Evolutionary conservation across 2,113 vertebrate genomes (phyloP).

Genomic region (Cinclus mexicanus): DNA sequence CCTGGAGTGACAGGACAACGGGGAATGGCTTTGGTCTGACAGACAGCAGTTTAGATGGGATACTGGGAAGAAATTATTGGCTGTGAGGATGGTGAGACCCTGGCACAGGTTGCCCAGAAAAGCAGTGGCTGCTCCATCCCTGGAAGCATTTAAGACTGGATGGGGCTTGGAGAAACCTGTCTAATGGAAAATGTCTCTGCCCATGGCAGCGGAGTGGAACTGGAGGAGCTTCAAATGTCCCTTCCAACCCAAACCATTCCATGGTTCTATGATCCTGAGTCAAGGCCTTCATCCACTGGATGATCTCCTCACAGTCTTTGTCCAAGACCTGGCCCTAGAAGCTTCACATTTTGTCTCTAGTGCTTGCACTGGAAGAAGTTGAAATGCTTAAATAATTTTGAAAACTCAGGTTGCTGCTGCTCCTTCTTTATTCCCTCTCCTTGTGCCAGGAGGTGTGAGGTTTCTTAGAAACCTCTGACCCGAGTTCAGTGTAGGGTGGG

Average conservation of each 20-base stretch:
- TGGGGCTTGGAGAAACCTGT: background rate
- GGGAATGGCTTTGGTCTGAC: background rate
- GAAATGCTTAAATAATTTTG: background rate
- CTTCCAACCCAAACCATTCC: background rate
- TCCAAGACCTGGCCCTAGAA: background rate
- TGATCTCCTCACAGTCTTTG: background rate
- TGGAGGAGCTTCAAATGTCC: background rate
- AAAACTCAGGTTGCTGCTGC: background rate
- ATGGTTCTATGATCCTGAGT: background rate
- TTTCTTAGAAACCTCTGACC: background rate
- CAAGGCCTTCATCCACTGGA: background rate
- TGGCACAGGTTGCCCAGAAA: background rate
- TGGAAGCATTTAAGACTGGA: background rate
- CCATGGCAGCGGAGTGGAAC: background rate
- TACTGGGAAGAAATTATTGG: background rate
- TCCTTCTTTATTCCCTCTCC: background rate
- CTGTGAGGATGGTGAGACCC: background rate
- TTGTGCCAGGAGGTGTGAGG: background rate
- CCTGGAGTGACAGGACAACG: background rate
- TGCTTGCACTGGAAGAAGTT: background rate
- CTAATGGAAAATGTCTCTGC: background rate
- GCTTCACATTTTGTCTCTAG: background rate
- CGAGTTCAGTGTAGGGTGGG: rapidly evolving
- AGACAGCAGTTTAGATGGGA: background rate
- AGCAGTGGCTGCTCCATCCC: background rate